These are phyloP conservation scores for Choloepus didactylus DNA, from an alignment of 2,797 vertebrate genomes.

Conservation along the genomic window DNA sequence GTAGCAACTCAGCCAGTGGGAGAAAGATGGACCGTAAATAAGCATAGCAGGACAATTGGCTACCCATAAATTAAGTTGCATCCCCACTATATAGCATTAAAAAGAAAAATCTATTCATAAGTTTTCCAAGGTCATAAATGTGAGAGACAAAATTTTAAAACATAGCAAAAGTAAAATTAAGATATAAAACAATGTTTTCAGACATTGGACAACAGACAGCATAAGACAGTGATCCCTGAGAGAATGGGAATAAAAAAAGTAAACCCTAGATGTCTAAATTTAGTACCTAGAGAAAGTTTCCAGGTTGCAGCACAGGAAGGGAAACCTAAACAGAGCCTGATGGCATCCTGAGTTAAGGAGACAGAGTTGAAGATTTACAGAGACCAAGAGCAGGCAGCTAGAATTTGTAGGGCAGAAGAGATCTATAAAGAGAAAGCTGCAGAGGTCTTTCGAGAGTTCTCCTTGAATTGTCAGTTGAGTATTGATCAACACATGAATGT, in stretches of 20 bases:
- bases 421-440: neutral
- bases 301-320: neutral
- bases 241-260: slow-evolving; percentile 20
- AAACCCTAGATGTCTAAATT: neutral
- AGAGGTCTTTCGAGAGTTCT: neutral
- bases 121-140: neutral
- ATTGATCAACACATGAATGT: neutral
- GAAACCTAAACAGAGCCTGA: neutral
- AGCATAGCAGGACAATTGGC: neutral
- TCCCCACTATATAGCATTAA: neutral
- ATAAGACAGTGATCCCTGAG: neutral
- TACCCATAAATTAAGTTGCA: neutral
- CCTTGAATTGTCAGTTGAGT: neutral
- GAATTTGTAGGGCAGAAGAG: neutral
- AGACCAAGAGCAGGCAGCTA: neutral
- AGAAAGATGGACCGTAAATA: neutral
- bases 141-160: slow-evolving; percentile 29
- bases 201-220: neutral
- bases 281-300: neutral
- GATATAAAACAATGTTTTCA: slow-evolving; percentile 1
- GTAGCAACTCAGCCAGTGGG: neutral
- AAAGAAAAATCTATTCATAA: neutral
- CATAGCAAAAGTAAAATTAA: neutral
- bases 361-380: neutral
- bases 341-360: neutral